These are phyloP conservation scores for Triops longicaudatus DNA, from an alignment of 1,140 invertebrate genomes.

Conservation along the genomic window DNA sequence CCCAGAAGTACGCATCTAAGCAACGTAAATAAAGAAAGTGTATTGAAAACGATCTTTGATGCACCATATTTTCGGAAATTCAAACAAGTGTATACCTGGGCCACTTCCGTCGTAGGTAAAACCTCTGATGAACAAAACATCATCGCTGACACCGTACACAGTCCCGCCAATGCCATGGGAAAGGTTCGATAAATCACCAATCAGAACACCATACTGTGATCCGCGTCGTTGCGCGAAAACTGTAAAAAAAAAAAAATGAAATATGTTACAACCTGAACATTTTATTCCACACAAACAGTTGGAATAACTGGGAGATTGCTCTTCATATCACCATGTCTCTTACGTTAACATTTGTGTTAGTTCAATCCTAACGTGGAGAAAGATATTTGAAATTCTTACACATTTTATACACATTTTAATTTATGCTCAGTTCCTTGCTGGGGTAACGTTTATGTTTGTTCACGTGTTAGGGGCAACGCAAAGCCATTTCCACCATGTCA, in stretches of 20 bases:
- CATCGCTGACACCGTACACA: constrained; percentile 78
- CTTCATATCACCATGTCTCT: too few species aligned
- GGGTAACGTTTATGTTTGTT: too few species aligned
- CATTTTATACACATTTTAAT: too few species aligned
- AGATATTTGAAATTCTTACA: too few species aligned
- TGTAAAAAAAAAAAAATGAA: neutral
- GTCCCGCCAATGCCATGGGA: constrained; percentile 66
- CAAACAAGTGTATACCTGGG: constrained; percentile 43
- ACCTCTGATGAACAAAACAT: constrained; percentile 71
- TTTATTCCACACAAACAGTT: neutral
- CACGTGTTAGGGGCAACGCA: too few species aligned
- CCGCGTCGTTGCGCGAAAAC: neutral
- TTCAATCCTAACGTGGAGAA: too few species aligned
- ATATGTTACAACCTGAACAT: neutral
- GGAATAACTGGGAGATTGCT: neutral
- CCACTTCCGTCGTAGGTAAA: constrained; percentile 79
- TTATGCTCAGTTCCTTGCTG: too few species aligned
- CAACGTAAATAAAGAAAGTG: neutral
- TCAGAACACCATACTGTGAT: constrained; percentile 59
- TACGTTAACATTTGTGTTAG: too few species aligned
- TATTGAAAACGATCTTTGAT: neutral
- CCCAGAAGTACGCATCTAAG: constrained; percentile 75
- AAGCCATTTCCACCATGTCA: too few species aligned
- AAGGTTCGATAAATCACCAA: constrained; percentile 56
- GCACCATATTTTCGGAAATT: neutral